Evolutionary conservation across 2,888 invertebrate genomes (phyloP), one percentile per base, ranked within the genome.

Genomic region (Drosophila bunnanda): DNA sequence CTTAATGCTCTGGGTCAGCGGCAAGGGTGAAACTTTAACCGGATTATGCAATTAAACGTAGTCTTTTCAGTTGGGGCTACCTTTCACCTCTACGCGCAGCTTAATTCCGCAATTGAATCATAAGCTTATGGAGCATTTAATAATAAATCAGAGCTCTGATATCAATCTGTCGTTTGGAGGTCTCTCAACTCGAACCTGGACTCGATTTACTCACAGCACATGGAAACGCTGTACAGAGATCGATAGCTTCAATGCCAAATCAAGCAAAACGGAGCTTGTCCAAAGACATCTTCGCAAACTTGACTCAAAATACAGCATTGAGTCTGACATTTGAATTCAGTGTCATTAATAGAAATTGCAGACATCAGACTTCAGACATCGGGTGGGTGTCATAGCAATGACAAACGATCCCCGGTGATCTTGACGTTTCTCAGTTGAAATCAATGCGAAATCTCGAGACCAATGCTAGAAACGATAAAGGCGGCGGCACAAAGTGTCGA

Each of bases 351-450:
- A 78, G 80, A 78, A 80, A 88, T 88, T 80, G 84, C 85, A 82
- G 79, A 83, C 66, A 53, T 58, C 38, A 44, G 79, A 83, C 61
- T 50, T 55, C 43, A 44, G 79, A 79, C 67, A 55, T 58, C 30
- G 46, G 68, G 89, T 87, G 89, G 89, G 88, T 80, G 88, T 85
- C 80, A 60, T 52, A 72, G 73, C 82, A 89, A 89, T 81, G 84
- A 73, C 89, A 87, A 85, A 74, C 43, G 67, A 62, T 44, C 70
- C 41, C 64, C 64, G 67, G 59, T 65, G 70, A 71, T 56, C 57
- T 58, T 46, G 55, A 17, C 55, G 43, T 56, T 70, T 76, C 71
- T 61, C 74, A 65, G 78, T 77, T 80, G 72, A 82, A 82, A 75
- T 76, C 72, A 72, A 72, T 74, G 78, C 70, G 50, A 74, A 75